Conservation (phyloP, 1,140 invertebrate species). For the Drosophila serrata region DNA sequence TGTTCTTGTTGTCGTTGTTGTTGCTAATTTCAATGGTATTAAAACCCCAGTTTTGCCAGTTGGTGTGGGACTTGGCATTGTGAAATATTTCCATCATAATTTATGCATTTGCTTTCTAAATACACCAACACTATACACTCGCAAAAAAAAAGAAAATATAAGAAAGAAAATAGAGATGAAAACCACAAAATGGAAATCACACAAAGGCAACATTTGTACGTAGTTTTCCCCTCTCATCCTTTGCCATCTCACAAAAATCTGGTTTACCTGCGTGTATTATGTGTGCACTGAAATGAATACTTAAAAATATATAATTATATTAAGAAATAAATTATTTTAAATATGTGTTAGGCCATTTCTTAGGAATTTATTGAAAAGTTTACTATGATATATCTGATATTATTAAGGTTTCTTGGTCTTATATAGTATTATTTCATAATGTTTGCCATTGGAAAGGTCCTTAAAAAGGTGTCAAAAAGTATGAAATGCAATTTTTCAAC, state of each 20-base stretch:
- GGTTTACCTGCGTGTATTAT: constrained; percentile 29
- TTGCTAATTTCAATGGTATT: constrained; percentile 55
- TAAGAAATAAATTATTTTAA: neutral
- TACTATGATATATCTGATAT: neutral
- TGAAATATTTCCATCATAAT: constrained; percentile 54
- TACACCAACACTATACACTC: constrained; percentile 25
- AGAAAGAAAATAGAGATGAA: neutral
- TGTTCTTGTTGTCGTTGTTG: neutral
- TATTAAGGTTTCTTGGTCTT: neutral
- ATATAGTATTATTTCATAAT: neutral
- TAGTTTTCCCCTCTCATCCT: constrained; percentile 10
- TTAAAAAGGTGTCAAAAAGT: no score
- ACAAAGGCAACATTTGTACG: constrained; percentile 67
- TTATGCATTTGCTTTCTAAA: constrained; percentile 64
- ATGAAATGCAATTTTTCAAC: no score
- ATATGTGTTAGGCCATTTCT: neutral
- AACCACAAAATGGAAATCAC: constrained; percentile 30
- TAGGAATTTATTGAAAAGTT: neutral
- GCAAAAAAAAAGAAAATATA: constrained; percentile 10
- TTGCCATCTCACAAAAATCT: constrained; percentile 22
- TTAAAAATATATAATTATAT: neutral
- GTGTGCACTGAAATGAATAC: neutral
- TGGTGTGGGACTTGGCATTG: constrained; percentile 25
- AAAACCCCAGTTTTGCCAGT: constrained; percentile 23
- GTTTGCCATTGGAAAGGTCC: no score